Conservation (phyloP, 2,888 invertebrate species). For the Tetanocera ferruginea region DNA sequence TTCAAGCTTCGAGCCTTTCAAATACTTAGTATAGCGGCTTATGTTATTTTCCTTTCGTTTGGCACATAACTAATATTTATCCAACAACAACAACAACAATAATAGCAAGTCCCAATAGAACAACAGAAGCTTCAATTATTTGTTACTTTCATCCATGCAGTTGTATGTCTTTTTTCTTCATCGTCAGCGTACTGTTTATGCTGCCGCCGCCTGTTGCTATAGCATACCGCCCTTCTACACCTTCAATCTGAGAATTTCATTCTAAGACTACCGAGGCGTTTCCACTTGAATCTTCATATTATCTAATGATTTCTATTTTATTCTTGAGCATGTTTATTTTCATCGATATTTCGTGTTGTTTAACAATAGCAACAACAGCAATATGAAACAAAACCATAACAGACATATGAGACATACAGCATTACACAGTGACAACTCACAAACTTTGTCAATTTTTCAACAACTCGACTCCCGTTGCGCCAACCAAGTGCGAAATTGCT, state of each 20-base stretch:
- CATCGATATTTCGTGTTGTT: too few species aligned
- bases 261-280: neutral
- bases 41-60: constrained; percentile 33
- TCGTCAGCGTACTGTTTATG: neutral
- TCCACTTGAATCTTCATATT: too few species aligned
- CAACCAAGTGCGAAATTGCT: too few species aligned
- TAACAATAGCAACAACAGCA: too few species aligned
- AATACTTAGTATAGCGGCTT: constrained; percentile 2
- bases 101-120: neutral
- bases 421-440: too few species aligned
- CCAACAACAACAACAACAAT: constrained; percentile 14
- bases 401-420: too few species aligned
- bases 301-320: too few species aligned
- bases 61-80: constrained; percentile 34
- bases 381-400: too few species aligned
- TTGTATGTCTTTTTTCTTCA: neutral
- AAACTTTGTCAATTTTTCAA: too few species aligned
- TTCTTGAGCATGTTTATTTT: too few species aligned
- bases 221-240: neutral
- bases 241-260: neutral
- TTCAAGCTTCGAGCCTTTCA: neutral
- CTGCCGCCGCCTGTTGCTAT: neutral
- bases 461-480: too few species aligned
- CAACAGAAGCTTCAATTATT: constrained; percentile 18
- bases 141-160: constrained; percentile 15